Conservation (phyloP, 1,140 invertebrate species). For the Drosophila lini region DNA sequence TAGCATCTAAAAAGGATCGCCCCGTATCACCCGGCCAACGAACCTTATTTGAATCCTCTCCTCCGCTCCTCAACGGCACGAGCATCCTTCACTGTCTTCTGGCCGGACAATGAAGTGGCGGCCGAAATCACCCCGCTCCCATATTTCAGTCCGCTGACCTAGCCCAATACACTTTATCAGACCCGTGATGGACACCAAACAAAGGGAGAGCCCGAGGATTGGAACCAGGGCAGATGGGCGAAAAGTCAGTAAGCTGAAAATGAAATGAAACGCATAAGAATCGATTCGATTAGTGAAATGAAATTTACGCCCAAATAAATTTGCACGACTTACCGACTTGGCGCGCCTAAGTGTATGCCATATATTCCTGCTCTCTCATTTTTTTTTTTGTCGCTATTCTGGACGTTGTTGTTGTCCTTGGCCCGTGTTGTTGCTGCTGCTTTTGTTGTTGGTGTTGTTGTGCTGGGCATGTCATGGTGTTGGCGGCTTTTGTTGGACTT, state of each 20-base stretch:
- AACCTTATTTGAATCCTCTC: not conserved
- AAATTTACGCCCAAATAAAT: slow-evolving; percentile 82
- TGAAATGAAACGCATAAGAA: slow-evolving; percentile 80
- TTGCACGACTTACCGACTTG: slow-evolving; percentile 75
- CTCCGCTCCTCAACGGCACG: too few relatives aligned
- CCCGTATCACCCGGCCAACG: slow-evolving; percentile 6
- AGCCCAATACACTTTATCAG: slow-evolving; percentile 32
- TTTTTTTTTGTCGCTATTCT: slow-evolving; percentile 37
- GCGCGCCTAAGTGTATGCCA: slow-evolving; percentile 72
- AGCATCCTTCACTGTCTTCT: slow-evolving; percentile 19
- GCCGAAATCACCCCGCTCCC: slow-evolving; percentile 12
- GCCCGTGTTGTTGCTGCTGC: not conserved
- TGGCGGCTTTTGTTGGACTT: slow-evolving; percentile 54
- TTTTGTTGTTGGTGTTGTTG: slow-evolving; percentile 17
- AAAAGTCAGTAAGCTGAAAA: slow-evolving; percentile 68
- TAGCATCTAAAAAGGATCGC: slow-evolving; percentile 20
- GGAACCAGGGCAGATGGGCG: slow-evolving; percentile 30
- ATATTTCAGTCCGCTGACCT: slow-evolving; percentile 26
- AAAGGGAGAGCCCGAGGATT: not conserved
- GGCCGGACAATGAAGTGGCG: slow-evolving; percentile 14
- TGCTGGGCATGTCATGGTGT: slow-evolving; percentile 61
- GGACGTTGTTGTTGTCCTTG: slow-evolving; percentile 4
- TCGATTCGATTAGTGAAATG: slow-evolving; percentile 81
- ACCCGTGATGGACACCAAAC: slow-evolving; percentile 11
- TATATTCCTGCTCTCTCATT: slow-evolving; percentile 54